Base-by-base conservation (phyloP, 1,140 invertebrate genomes). In the Drosophila ironensis region DNA sequence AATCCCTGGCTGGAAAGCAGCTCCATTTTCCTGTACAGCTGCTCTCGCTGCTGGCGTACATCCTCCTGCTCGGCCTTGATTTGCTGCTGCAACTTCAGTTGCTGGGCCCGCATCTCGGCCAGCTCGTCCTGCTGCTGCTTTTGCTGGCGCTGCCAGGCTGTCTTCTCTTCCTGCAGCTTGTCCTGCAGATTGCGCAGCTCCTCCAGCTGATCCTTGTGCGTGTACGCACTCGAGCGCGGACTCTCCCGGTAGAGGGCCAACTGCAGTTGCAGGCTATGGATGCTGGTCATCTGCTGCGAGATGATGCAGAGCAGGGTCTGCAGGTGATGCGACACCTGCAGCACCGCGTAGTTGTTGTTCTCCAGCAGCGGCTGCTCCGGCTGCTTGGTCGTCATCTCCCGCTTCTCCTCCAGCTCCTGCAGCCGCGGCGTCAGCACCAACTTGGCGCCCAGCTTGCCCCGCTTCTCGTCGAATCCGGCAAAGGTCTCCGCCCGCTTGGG, bases 401-500 rank as follows among this genome's bases (percentile, higher is more conserved):
- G 61, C 35, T 88, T 89, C 30, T 89, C 88, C 30, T 89, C 88
- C 4, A 89, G 56, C 45, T 90, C 84, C 22, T 89, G 87, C 2
- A 87, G 59, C 0, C 89, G 80, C 1, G 78, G 84, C 2, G 88
- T 71, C 0, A 89, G 42, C 42, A 72, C 72, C 51, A 82, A 33
- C 40, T 89, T 89, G 1, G 67, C 44, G 2, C 57, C 75, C 42
- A 87, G 53, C 42, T 88, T 89, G n/a, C 71, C 78, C 1, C 88
- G 81, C 54, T 88, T 90, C 60, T 94, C 94, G 90, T 98, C 97
- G 87, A 98, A 98, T 1, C 97, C 97, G 6, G 96, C 96, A 91
- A 98, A 98, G 0, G 97, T 98, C 91, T 98, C 97, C 0, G 97
- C 97, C 24, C 97, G 91, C 75, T 97, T 95, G 3, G 97, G 97